Conservation (phyloP, 2,797 vertebrate genomes). For the Trachops cirrhosus region DNA sequence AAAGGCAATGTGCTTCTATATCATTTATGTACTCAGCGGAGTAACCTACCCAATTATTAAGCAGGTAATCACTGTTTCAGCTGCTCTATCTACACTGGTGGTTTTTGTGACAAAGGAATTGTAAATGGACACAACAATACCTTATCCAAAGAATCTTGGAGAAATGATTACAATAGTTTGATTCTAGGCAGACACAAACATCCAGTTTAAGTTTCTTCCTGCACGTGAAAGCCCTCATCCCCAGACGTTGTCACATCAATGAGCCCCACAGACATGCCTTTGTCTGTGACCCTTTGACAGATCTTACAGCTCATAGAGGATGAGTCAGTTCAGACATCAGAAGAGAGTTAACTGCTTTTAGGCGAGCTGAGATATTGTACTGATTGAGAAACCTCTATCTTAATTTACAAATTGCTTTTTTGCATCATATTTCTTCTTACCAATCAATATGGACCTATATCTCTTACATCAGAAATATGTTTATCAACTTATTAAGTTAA, state of each 20-base stretch:
- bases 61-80: not conserved
- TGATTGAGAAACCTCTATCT: not conserved
- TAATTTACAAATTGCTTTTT: conserved; percentile 42
- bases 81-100: not conserved
- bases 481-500: not conserved
- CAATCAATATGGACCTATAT: not conserved
- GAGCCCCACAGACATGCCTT: not conserved
- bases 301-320: not conserved
- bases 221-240: not conserved
- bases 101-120: not conserved
- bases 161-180: not conserved
- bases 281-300: not conserved
- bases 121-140: not conserved
- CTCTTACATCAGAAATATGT: not conserved
- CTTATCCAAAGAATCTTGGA: not conserved
- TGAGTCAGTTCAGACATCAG: not conserved
- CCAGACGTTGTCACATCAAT: not conserved
- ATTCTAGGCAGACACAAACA: not conserved
- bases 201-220: not conserved
- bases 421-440: conserved; percentile 27
- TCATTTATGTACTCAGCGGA: not conserved
- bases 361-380: not conserved
- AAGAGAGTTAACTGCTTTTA: not conserved
- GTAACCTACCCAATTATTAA: not conserved
- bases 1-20: not conserved